Evolutionary conservation across 2,888 invertebrate genomes (phyloP), one percentile per base, ranked within the genome.

Genomic region (Phaonia tiefii): DNA sequence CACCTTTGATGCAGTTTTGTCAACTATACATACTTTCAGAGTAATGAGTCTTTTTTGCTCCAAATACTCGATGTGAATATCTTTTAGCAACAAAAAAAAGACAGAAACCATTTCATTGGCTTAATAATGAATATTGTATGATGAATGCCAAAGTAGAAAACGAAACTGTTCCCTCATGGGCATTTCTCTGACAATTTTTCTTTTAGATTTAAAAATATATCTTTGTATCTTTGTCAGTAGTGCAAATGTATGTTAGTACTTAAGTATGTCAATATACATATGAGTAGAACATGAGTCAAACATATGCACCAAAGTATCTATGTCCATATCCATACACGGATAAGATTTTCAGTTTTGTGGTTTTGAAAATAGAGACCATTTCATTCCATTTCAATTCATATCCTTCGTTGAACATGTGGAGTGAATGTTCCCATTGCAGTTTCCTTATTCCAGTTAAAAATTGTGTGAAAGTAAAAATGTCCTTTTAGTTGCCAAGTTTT

Each of bases 131-230:
- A 78, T 78, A 75, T 78, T 31, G 54, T 22, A 39, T 22, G 66
- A 81, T 81, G 75, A 78, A 78, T 78, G 78, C 71, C 80, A 80
- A 39, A 80, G 63, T 74, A 77, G 77, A 80, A 81, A 81, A 81
- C 77, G 71, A 81, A 78, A 74, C 63, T 63, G 75, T 74, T 70
- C 78, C 51, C 81, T 72, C 69, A 20, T 56, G 78, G 81, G 75
- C 75, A 78, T 75, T 58, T 51, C 26, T 54, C 44, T 66, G 17
- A 58, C n/a, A 22, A 39, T 20, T 10, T n/a, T 54, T 63, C 31
- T 15, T 63, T 22, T 22, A 51, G 51, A 51, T 22, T 15, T 51
- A 8, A 31, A 31, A 3, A 31, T 31, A 31, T 31, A 20, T n/a
- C n/a, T n/a, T n/a, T 49, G 20, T 22, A 22, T 49, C 49, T 15